These are phyloP conservation scores for Ischnura elegans DNA, from an alignment of 2,888 invertebrate genomes.

Conservation along the genomic window DNA sequence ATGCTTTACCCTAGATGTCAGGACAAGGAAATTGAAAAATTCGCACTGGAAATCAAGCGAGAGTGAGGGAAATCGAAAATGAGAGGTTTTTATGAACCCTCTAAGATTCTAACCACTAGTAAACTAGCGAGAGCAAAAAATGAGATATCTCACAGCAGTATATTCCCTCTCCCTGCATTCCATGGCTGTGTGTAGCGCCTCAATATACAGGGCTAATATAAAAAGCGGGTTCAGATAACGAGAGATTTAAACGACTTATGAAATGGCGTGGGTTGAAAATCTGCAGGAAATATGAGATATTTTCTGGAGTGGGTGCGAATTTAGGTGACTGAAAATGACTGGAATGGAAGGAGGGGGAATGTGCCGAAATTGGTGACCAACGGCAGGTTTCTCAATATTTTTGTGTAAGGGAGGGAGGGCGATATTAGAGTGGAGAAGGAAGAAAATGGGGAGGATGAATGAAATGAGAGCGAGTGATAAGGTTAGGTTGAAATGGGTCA, in stretches of 20 bases:
- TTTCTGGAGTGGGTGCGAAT: background rate
- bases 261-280: background rate
- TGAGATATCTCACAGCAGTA: too few relatives aligned
- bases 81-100: too few relatives aligned
- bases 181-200: too few relatives aligned
- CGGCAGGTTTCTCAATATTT: background rate
- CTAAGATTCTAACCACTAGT: too few relatives aligned
- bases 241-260: background rate
- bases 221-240: background rate
- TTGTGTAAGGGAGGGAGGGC: background rate
- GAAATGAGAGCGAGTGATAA: background rate
- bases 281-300: background rate
- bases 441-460: background rate
- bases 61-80: too few relatives aligned
- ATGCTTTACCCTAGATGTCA: too few relatives aligned
- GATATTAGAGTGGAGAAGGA: background rate
- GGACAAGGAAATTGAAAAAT: too few relatives aligned
- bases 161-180: too few relatives aligned
- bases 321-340: background rate
- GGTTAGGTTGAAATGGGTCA: conserved; percentile 18
- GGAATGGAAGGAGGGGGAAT: too few relatives aligned
- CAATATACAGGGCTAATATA: background rate
- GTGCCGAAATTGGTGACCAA: background rate
- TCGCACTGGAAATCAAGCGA: too few relatives aligned
- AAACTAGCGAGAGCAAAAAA: too few relatives aligned